Conservation (phyloP, 2,797 vertebrate genomes). For the Pempheris klunzingeri region DNA sequence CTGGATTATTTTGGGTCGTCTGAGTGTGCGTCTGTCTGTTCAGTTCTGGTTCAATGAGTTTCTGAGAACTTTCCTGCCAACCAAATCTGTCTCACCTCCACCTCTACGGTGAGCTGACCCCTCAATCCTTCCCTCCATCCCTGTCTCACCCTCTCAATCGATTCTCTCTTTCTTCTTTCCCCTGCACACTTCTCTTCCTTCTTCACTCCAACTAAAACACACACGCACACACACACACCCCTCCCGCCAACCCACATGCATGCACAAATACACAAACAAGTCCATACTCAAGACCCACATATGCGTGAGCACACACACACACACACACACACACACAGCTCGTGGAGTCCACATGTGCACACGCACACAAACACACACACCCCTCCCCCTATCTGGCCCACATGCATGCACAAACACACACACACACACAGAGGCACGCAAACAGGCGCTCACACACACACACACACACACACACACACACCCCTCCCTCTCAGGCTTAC, state of each 20-base stretch:
- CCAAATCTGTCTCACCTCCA: slow-evolving; percentile 64
- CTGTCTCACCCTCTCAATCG: slow-evolving; percentile 62
- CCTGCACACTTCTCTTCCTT: slow-evolving; percentile 52
- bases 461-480: slow-evolving; percentile 51
- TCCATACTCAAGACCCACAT: slow-evolving; percentile 74
- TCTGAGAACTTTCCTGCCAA: slow-evolving; percentile 64
- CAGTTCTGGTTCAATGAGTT: slow-evolving; percentile 63
- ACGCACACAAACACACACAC: slow-evolving; percentile 23
- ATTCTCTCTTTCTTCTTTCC: slow-evolving; percentile 68
- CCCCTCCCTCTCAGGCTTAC: too few species aligned
- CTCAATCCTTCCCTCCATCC: slow-evolving; percentile 52
- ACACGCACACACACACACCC: slow-evolving; percentile 58
- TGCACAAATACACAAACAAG: slow-evolving; percentile 78
- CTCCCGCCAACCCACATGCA: slow-evolving; percentile 71
- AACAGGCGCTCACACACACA: slow-evolving; percentile 19
- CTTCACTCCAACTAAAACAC: slow-evolving; percentile 54
- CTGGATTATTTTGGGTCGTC: slow-evolving; percentile 63
- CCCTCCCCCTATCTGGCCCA: too few species aligned
- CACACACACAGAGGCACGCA: slow-evolving; percentile 43
- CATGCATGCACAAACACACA: slow-evolving; percentile 39
- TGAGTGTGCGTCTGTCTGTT: slow-evolving; percentile 55
- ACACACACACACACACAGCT: slow-evolving; percentile 28
- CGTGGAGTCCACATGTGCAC: not conserved
- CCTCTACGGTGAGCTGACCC: slow-evolving; percentile 64
- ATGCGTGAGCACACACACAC: slow-evolving; percentile 56